A percentile compares a stretch with the other conserved stretches of the same genome.
These are phyloP conservation scores for Coracopsis vasa DNA, from an alignment of 2,113 vertebrate species.

Conservation along the genomic window DNA sequence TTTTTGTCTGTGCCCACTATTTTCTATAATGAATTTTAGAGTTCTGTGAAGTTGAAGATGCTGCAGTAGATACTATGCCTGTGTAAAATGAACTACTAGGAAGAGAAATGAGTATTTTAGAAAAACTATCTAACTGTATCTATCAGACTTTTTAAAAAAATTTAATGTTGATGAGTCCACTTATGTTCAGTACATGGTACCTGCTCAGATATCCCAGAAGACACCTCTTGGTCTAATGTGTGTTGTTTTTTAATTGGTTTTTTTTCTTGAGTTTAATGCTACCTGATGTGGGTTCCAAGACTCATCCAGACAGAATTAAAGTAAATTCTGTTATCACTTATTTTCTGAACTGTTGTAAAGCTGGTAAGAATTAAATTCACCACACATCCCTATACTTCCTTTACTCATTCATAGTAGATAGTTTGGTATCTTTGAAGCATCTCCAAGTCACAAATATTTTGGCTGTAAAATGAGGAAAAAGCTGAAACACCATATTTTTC, in stretches of 20 bases:
- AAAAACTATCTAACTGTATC: not conserved
- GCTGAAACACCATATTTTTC: not conserved
- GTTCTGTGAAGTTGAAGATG: not conserved
- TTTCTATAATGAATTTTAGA: not conserved
- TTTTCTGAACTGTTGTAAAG: not conserved
- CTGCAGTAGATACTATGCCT: not conserved
- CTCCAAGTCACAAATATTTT: not conserved
- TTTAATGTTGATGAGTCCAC: not conserved
- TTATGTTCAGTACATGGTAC: not conserved
- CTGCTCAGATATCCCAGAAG: not conserved
- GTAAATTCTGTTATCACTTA: not conserved
- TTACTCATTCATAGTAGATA: not conserved
- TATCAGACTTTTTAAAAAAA: not conserved
- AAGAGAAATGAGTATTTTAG: not conserved
- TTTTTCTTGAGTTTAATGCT: not conserved
- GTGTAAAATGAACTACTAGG: not conserved
- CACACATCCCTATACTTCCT: not conserved
- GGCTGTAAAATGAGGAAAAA: not conserved
- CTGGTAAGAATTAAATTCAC: not conserved
- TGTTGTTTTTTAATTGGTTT: accelerated
- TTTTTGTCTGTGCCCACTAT: not conserved
- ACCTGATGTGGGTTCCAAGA: not conserved
- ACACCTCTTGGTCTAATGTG: not conserved
- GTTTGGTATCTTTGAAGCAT: not conserved
- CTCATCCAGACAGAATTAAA: not conserved